Base-by-base conservation (phyloP, 2,113 vertebrate genomes). In the Zosterops lateralis region DNA sequence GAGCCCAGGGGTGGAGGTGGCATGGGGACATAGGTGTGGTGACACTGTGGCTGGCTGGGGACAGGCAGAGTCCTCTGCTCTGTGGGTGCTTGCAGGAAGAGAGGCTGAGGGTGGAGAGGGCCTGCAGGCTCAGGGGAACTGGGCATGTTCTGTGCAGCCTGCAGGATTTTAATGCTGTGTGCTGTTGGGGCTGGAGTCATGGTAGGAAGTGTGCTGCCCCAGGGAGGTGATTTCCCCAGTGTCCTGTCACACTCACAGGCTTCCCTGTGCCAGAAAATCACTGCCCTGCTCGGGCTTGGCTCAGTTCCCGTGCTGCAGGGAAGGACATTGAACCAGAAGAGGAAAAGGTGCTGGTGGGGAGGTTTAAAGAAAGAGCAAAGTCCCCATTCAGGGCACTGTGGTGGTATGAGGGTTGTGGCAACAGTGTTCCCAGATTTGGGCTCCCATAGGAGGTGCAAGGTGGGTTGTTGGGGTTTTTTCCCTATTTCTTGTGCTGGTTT, bases 1-100 rank as follows among this genome's bases (percentile, higher is more conserved):
- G 34, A 70, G 21, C 42, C 76, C 11, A 2, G 9, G 1, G 4
- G 38, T 40, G 58, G 67, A 17, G 1, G 14, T 28, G 53, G 17
- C 17, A 0, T 0, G 4, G 54, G 53, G 36, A 56, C 53, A 42
- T 36, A 87, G 50, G 3, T 6, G 20, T 1, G 9, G 26, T 51
- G 50, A 2, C 28, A 1, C 21, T 10, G 50, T 13, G 14, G n/a
- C 24, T 61, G 50, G 5, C 12, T 7, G 17, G 80, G 50, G 47
- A 13, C 51, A n/a, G 56, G 51, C 0, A 0, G 29, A 28, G 19
- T 26, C 32, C 51, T 13, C 67, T 65, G 61, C 5, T 40, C 44
- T 36, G 22, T 8, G 42, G 17, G 17, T 14, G 29, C 24, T 56
- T 22, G 16, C 31, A 5, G 28, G 51, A n/a, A 20, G 32, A 24